Base-by-base conservation (phyloP, 53 echinoderm and acorn worm genomes). In the Zoroaster sp. region DNA sequence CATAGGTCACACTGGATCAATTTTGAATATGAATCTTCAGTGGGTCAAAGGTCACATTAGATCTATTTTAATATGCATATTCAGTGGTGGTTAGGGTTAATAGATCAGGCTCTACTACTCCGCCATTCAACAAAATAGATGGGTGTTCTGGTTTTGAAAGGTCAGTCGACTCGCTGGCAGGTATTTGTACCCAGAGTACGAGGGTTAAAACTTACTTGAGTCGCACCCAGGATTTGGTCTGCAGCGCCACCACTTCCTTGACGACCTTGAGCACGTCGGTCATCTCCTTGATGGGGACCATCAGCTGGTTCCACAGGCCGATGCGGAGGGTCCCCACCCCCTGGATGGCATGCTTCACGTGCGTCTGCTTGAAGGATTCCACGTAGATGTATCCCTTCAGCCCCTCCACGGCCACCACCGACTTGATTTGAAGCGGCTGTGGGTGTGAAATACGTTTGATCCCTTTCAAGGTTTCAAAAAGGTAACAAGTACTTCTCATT, bases 281-380 rank as follows among this genome's bases (percentile, higher is more conserved):
- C 99, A 99, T 99, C 78, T 99, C 99, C 68, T 99, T 99, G 86
- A 96, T 96, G 69, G 99, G 99, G 17, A 99, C 99, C 99, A 99
- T 99, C 88, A 96, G 92, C 75, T 99, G 96, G 4, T 90, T 95
- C 91, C 93, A 99, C 73, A 93, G 96, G 18, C 99, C 99, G 6
- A 94, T 90, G 31, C 99, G 72, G 1, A 99, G 91, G 73, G 93
- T 94, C 39, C 99, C 93, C 2, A 96, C 96, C 1, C 99, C 99
- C 42, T 94, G 87, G 74, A 99, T 99, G 88, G 96, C 93, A n/a
- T 96, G 96, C 76, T 99, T 99, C 34, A 99, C 93, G 65, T 99
- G 99, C 38, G 96, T 99, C 94, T 99, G 99, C 43, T 99, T 99
- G 91, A 94, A 99, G 3, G 99, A 89, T 80, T 99, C 99, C 3